Percentiles rank a stretch among this genome's conserved stretches.
Conservation (phyloP, 2,797 vertebrate species). For the Chaunax sp. region DNA sequence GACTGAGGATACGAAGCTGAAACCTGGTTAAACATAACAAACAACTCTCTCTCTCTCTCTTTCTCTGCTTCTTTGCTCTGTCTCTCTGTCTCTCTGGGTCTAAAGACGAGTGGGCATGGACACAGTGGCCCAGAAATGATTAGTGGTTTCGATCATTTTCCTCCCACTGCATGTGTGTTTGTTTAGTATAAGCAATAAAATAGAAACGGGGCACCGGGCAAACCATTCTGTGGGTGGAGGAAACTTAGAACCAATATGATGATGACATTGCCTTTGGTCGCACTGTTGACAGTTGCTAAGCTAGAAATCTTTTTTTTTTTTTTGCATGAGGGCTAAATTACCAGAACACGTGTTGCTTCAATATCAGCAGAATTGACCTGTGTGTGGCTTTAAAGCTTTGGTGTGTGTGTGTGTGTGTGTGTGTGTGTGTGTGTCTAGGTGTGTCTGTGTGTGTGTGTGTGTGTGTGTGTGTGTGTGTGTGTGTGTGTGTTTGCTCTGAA, state of each 20-base stretch:
- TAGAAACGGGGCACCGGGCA: constrained; percentile 60
- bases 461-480: background rate
- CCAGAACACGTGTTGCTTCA: constrained; percentile 49
- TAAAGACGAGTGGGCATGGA: constrained; percentile 50
- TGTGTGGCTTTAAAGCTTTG: constrained; percentile 10
- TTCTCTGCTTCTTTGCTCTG: background rate
- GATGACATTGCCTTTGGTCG: constrained; percentile 68
- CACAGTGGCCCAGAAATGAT: constrained; percentile 71
- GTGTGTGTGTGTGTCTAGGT: constrained; percentile 14
- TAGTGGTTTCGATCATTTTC: constrained; percentile 68
- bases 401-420: background rate
- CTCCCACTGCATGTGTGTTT: constrained; percentile 65
- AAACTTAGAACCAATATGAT: constrained; percentile 65
- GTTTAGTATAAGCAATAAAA: constrained; percentile 68
- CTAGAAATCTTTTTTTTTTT: constrained; percentile 67
- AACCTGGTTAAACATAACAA: constrained; percentile 11
- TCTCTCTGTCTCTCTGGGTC: background rate
- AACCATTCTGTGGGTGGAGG: constrained; percentile 72
- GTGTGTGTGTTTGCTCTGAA: constrained; percentile 35
- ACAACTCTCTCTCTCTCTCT: constrained; percentile 6
- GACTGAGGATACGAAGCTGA: constrained; percentile 7
- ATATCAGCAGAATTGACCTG: constrained; percentile 36
- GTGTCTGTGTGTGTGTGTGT: constrained; percentile 1
- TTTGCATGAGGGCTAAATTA: constrained; percentile 56
- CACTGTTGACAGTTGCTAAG: constrained; percentile 72